Percentiles rank a stretch among this genome's conserved stretches.
phyloP scores from a whole-genome alignment of 1,140 invertebrate genomes.

The Tetramorium simillimum region DNA sequence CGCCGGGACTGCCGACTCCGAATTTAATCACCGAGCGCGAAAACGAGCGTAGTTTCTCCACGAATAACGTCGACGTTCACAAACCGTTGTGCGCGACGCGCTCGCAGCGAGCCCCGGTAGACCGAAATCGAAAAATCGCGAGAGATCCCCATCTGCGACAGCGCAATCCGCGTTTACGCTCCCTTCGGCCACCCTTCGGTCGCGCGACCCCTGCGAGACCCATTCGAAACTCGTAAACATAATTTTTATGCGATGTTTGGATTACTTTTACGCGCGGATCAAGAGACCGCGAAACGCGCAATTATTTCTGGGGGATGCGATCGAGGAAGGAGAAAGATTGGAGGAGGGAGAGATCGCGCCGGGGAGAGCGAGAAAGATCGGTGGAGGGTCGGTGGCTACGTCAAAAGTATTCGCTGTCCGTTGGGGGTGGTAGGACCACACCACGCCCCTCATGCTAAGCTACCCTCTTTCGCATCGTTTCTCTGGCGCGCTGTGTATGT shows the following conservation, averaged over 20 bases:
- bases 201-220: conserved; percentile 61
- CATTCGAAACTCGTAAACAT: conserved; percentile 84
- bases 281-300: conserved; percentile 83
- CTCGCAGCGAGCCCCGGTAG: background rate
- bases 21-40: background rate
- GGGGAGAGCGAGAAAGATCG: conserved; percentile 38
- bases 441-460: conserved; percentile 69
- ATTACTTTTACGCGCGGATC: conserved; percentile 82
- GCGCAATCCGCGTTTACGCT: background rate
- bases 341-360: conserved; percentile 30
- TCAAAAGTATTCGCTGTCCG: conserved; percentile 69
- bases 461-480: conserved; percentile 68
- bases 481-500: conserved; percentile 13
- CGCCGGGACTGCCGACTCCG: background rate
- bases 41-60: background rate
- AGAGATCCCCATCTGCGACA: conserved; percentile 65
- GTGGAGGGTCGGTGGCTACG: conserved; percentile 52
- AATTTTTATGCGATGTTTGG: conserved; percentile 84
- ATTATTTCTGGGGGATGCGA: conserved; percentile 77
- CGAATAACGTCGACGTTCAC: background rate
- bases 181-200: conserved; percentile 35
- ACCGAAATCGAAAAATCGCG: conserved; percentile 32
- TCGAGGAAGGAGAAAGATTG: conserved; percentile 35
- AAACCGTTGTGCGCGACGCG: background rate
- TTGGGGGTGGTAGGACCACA: conserved; percentile 37